Conservation (phyloP, 2,113 vertebrate species). For the Acrocephalus kingi region DNA sequence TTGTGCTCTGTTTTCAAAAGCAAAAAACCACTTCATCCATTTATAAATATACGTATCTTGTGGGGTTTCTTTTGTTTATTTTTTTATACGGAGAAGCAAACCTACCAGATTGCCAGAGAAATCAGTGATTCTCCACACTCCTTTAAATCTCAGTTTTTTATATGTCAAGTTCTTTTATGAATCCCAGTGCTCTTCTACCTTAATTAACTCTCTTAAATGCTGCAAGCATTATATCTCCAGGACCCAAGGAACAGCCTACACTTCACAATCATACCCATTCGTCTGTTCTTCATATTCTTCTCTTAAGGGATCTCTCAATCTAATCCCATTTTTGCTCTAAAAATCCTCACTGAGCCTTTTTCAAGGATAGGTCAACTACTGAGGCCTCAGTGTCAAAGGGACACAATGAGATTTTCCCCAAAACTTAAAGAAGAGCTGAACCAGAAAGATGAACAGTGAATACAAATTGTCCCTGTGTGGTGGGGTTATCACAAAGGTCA, state of each 20-base stretch:
- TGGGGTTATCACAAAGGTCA: not conserved
- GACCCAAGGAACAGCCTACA: not conserved
- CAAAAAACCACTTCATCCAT: not conserved
- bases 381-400: not conserved
- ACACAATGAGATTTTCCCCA: not conserved
- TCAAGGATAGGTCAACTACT: not conserved
- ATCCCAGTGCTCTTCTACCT: not conserved
- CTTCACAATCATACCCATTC: not conserved
- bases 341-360: not conserved
- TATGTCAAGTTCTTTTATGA: not conserved
- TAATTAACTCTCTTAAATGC: not conserved
- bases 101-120: not conserved
- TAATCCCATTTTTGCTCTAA: not conserved
- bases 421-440: not conserved
- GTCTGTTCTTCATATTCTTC: not conserved
- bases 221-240: not conserved
- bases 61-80: rapidly evolving
- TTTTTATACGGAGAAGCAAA: not conserved
- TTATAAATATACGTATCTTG: not conserved
- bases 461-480: rapidly evolving
- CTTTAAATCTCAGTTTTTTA: not conserved
- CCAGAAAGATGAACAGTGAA: not conserved
- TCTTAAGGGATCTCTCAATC: not conserved
- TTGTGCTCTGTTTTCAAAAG: not conserved
- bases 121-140: not conserved